Evolutionary conservation across 2,797 vertebrate species (phyloP).

Genomic region (Gymnothorax javanicus): DNA sequence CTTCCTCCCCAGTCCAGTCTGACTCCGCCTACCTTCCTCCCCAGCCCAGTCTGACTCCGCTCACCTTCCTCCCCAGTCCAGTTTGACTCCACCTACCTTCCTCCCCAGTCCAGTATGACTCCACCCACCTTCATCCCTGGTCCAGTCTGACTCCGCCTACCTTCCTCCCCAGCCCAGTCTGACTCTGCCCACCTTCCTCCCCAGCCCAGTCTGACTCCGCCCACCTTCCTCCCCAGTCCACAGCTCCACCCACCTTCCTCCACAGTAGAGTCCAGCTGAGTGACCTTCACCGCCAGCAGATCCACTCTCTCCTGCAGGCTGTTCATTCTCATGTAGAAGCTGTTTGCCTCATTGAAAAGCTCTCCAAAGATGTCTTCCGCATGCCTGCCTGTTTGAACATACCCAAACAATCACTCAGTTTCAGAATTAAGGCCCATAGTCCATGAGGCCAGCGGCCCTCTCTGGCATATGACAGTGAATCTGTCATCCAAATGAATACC

Average conservation of each 20-base stretch:
- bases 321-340: constrained; percentile 90
- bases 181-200: not conserved
- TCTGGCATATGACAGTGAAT: not conserved
- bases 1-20: not conserved
- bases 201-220: constrained; percentile 32
- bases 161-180: not conserved
- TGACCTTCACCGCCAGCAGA: constrained; percentile 88
- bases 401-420: not conserved
- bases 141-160: not conserved
- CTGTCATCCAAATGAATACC: constrained; percentile 11
- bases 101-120: not conserved
- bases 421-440: not conserved
- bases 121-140: not conserved
- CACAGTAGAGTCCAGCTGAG: constrained; percentile 85
- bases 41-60: not conserved
- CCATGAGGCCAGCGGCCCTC: not conserved
- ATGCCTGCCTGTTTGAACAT: constrained; percentile 75
- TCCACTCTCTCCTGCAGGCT: constrained; percentile 90
- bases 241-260: constrained; percentile 80
- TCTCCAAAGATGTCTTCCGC: constrained; percentile 90
- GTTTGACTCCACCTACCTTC: not conserved
- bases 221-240: constrained; percentile 85
- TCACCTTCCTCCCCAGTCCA: not conserved
- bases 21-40: not conserved
- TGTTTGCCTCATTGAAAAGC: constrained; percentile 89